Base-by-base conservation (phyloP, 2,113 vertebrate species). In the Cathartes aura region DNA sequence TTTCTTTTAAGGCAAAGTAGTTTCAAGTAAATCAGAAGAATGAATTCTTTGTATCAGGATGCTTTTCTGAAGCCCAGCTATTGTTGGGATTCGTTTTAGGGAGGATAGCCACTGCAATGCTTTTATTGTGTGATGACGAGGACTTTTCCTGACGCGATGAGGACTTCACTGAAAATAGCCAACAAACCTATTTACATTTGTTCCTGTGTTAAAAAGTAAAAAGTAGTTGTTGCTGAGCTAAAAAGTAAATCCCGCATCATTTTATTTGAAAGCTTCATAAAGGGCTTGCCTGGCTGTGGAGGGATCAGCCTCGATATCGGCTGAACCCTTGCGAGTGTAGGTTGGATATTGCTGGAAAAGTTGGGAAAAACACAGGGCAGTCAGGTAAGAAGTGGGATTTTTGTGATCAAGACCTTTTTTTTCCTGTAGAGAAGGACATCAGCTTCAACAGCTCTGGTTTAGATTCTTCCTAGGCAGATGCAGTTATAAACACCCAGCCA, bases 21-120 rank as follows among this genome's bases (percentile, higher is more conserved):
- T 98, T 98, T 98, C 98, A 98, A 98, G 98, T 98, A 98, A 98
- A 98, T 98, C 98, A 95, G 98, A 97, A 99, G 98, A 99, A 99
- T 97, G 96, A 96, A 97, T 95, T 98, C 98, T 99, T 99, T 99
- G 98, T 99, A 96, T 92, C 42, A 70, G 63, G 87, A 96, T 97
- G 97, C 98, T 98, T 98, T 97, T 97, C 96, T 98, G 98, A 98
- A 98, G 98, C 94, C 42, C 95, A 89, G 90, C 98, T 98, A 98
- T 98, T 99, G 98, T 99, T 98, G 98, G 94, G 90, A 83, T 97
- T 95, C 94, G 96, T 97, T 97, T 96, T 95, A 90, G 95, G 96
- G 95, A 96, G 95, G 97, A 97, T 95, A 97, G 97, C 92, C 97
- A 87, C 96, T 93, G 98, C 97, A 95, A 82, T 94, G 97, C 95